Percentiles rank a stretch among this genome's conserved stretches.
Conservation (phyloP, 2,888 invertebrate genomes). For the Lasioglossum oenotherae region DNA sequence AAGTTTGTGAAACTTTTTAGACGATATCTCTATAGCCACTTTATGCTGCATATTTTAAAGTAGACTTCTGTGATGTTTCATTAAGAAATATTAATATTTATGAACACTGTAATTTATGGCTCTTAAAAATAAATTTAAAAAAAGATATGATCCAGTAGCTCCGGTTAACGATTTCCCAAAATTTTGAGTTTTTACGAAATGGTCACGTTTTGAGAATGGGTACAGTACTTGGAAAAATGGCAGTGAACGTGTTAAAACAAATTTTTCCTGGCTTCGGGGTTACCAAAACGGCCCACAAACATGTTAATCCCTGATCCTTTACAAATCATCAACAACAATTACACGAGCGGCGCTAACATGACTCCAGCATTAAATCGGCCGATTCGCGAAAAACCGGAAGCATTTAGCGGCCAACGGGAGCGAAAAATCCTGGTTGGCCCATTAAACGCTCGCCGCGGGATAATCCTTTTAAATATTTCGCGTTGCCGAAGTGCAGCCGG, state of each 20-base stretch:
- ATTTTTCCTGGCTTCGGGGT: background rate
- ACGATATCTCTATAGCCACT: background rate
- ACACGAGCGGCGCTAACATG: background rate
- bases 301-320: background rate
- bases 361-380: background rate
- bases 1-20: background rate
- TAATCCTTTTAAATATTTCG: slow-evolving; percentile 52
- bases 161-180: too few relatives aligned
- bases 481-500: slow-evolving; percentile 1
- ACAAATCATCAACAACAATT: background rate
- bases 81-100: background rate
- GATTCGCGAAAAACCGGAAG: background rate
- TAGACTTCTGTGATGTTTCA: background rate
- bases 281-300: background rate
- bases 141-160: background rate
- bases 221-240: too few relatives aligned
- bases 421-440: slow-evolving; percentile 24
- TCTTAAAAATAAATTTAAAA: background rate
- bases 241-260: background rate
- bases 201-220: background rate
- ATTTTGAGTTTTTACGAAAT: background rate
- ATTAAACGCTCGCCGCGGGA: slow-evolving; percentile 35
- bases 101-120: background rate
- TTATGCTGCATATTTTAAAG: background rate
- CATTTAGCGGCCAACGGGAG: background rate